These are phyloP conservation scores for Pseudochaenichthys georgianus DNA, from an alignment of 2,797 vertebrate species.

Conservation along the genomic window DNA sequence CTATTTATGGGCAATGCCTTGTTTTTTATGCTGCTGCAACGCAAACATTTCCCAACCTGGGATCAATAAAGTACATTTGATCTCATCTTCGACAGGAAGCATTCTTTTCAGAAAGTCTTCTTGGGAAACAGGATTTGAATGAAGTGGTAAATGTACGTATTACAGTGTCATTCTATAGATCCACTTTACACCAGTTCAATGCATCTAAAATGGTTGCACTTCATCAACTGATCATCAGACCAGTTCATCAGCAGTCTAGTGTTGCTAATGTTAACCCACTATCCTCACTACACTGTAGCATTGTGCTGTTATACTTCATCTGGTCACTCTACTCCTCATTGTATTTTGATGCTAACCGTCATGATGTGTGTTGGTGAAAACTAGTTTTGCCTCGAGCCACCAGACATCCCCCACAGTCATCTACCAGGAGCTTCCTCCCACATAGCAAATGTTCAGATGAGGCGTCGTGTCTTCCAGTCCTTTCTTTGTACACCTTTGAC, in stretches of 20 bases:
- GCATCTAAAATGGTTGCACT: background rate
- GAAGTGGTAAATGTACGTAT: background rate
- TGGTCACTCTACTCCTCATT: conserved; percentile 12
- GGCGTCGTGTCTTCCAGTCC: conserved; percentile 56
- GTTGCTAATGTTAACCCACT: background rate
- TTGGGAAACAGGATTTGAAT: no score
- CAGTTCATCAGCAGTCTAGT: background rate
- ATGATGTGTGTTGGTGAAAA: conserved; percentile 52
- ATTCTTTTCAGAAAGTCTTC: no score
- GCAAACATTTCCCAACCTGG: no score
- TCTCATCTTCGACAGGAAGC: background rate
- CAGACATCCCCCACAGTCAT: conserved; percentile 74
- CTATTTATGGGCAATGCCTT: no score
- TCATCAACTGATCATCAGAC: background rate
- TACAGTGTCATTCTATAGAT: background rate
- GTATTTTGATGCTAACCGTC: conserved; percentile 41
- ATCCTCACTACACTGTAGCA: background rate
- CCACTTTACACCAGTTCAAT: background rate
- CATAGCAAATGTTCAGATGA: conserved; percentile 78
- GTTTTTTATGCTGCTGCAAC: no score
- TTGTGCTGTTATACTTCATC: background rate
- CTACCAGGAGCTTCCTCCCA: conserved; percentile 74
- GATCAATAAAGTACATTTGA: no score
- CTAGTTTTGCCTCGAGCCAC: conserved; percentile 58
- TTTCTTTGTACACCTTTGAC: conserved; percentile 62